Base-by-base conservation (phyloP, 2,888 invertebrate species). In the Pyrrhosoma nymphula region DNA sequence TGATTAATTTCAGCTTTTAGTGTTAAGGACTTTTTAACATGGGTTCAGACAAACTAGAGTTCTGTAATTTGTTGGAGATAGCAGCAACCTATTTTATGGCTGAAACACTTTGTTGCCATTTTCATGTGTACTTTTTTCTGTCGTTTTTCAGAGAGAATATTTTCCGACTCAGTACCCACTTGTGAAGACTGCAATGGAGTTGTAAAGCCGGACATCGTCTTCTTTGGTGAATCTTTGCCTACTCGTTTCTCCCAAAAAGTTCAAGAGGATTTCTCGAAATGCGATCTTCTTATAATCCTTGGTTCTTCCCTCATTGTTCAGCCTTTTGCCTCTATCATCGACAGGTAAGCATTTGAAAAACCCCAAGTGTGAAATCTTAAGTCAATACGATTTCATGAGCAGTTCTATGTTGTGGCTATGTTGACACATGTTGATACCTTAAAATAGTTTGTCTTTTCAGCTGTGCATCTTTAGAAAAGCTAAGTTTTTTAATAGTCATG, bases 191-290 rank as follows among this genome's bases (percentile, higher is more conserved):
- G 99, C 96, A 97, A 97, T 90, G 98, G 98, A 0, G 97, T 99
- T 12, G 98, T 99, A 0, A 99, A 99, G 97, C 99, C 99, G 18
- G 99, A 99, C 96, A 99, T 99, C 96, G 98, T 99, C 26, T 99
- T 99, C 97, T 99, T 99, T 97, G 99, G 99, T 0, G 99, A 99
- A 97, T 98, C 98, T 96, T 97, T 99, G 30, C 99, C 99, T 0
- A 97, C 97, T 0, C 97, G 98, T 96, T 99, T 99, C 96, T 98
- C 98, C 96, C 96, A 97, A 14, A 97, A 98, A 96, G 97, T 98
- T 20, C 97, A 97, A 47, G 97, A 97, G 96, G 99, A 99, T 97
- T 99, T 99, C 96, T 97, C 97, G 88, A 97, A 98, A 95, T 99
- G 99, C 96, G 99, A 99, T 97, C 97, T 99, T 96, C 97, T 99